Conservation (phyloP, 2,797 vertebrate genomes). For the Mormyrops boulengeri region DNA sequence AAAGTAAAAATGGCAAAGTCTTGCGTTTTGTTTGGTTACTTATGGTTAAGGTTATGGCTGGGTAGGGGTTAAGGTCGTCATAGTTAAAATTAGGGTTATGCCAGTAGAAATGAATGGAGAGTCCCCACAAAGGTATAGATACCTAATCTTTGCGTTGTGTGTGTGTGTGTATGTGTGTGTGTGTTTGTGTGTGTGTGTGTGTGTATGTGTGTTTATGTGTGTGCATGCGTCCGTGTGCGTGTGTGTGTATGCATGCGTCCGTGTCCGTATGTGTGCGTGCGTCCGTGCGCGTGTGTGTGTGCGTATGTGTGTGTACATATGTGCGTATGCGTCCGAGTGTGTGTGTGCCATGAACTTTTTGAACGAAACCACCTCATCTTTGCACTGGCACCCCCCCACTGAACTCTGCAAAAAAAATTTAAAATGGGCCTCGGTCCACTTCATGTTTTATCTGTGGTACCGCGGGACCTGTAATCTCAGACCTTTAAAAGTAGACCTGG, state of each 20-base stretch:
- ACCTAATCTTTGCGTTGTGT: neutral
- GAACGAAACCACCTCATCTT: neutral
- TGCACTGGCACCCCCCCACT: slow-evolving; percentile 1
- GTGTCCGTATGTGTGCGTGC: too few relatives aligned
- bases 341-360: neutral
- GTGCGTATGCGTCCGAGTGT: neutral
- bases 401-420: neutral
- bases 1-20: neutral
- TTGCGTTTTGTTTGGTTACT: neutral
- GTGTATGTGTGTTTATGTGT: neutral
- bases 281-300: too few relatives aligned
- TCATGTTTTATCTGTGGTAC: slow-evolving; percentile 10
- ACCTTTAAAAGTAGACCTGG: slow-evolving; percentile 3
- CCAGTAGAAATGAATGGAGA: neutral
- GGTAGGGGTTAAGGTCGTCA: neutral
- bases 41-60: neutral
- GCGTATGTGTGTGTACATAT: neutral
- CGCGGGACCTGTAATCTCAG: slow-evolving; percentile 15
- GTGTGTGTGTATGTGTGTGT: too few relatives aligned
- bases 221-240: neutral
- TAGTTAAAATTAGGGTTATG: neutral
- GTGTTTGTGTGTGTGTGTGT: too few relatives aligned
- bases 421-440: neutral
- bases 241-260: too few relatives aligned
- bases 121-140: neutral